Conservation (phyloP, 1,140 invertebrate genomes). For the Nephila pilipes region DNA sequence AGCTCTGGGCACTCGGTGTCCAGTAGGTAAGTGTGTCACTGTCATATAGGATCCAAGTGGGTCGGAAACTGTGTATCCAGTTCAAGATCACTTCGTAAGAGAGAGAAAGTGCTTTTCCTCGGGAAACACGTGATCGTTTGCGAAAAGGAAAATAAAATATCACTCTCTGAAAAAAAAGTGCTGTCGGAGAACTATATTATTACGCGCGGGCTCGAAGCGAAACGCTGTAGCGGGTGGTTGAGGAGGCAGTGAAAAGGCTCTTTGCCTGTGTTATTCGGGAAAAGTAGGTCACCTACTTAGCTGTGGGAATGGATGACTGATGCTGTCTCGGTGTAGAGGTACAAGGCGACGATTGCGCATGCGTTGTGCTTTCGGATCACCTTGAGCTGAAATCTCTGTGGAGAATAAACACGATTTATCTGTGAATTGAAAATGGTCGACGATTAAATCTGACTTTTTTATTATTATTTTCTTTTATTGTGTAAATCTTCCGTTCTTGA, state of each 20-base stretch:
- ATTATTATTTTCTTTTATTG: conserved; percentile 20
- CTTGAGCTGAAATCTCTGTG: conserved; percentile 68
- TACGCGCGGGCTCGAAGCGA: conserved; percentile 1
- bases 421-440: conserved; percentile 65
- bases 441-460: conserved; percentile 37
- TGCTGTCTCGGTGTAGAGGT: conserved; percentile 65
- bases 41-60: conserved; percentile 44
- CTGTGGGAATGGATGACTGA: conserved; percentile 70
- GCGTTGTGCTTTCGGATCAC: conserved; percentile 34
- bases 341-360: conserved; percentile 39
- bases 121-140: background rate
- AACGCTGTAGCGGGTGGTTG: conserved; percentile 18
- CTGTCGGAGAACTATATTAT: conserved; percentile 36
- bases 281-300: conserved; percentile 72
- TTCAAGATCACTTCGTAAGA: conserved; percentile 45
- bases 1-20: background rate
- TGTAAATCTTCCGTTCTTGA: conserved; percentile 29
- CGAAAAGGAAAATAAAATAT: background rate
- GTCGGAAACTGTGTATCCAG: conserved; percentile 47
- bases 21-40: conserved; percentile 71
- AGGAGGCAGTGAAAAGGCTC: conserved; percentile 45
- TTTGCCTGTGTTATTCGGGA: background rate
- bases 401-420: conserved; percentile 70
- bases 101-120: conserved; percentile 12
- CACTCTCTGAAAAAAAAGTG: background rate